phyloP scores from a whole-genome alignment of 2,888 invertebrate genomes.

The Seladonia tumulorum region DNA sequence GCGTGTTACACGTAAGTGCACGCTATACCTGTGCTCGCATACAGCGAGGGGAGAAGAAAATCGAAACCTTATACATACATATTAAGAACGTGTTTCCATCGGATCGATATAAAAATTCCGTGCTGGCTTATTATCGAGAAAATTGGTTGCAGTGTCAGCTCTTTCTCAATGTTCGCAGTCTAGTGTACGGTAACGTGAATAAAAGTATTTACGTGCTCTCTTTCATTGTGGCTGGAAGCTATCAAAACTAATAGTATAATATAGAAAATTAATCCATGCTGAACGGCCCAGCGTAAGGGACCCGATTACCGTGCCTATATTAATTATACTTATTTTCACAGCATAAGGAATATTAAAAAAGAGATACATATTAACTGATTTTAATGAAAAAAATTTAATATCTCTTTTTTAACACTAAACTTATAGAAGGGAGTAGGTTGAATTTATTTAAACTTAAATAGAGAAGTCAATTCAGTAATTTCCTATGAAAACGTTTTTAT shows the following conservation, averaged over 20 bases:
- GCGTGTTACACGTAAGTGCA: not conserved
- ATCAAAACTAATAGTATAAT: not conserved
- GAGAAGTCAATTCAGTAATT: no score
- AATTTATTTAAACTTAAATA: no score
- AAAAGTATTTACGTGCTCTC: slow-evolving; percentile 35
- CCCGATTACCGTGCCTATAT: no score
- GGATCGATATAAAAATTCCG: slow-evolving; percentile 31
- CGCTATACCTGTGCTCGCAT: no score
- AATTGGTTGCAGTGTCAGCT: not conserved
- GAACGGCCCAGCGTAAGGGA: no score
- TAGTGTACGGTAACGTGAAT: slow-evolving; percentile 17
- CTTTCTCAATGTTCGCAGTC: slow-evolving; percentile 21
- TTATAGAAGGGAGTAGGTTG: no score
- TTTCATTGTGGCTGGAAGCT: not conserved
- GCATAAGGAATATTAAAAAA: no score
- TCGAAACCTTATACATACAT: not conserved
- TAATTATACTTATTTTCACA: no score
- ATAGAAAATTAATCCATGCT: not conserved
- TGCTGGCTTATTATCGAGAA: slow-evolving; percentile 21
- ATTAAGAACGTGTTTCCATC: slow-evolving; percentile 6
- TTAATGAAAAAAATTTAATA: no score
- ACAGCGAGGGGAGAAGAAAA: slow-evolving; percentile 10
- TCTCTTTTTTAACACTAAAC: no score
- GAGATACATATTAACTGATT: no score
- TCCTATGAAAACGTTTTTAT: no score